Evolutionary conservation across 2,888 invertebrate species (phyloP).

Genomic region (Drosophila diplacantha): DNA sequence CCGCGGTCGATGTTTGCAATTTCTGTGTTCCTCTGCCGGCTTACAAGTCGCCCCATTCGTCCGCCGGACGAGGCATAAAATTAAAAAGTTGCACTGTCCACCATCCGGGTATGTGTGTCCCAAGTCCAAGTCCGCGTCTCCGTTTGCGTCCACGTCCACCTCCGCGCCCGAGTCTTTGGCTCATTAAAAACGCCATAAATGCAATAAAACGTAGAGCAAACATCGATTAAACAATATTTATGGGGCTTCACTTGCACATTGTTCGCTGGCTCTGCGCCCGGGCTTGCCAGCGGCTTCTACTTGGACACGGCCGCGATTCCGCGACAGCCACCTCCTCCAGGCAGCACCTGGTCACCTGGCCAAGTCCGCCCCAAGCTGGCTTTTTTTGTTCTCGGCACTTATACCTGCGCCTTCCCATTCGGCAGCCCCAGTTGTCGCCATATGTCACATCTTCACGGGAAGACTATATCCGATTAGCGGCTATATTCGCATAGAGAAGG

Average conservation of each 20-base stretch:
- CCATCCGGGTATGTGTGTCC: slow-evolving; percentile 20
- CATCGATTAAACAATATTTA: slow-evolving; percentile 78
- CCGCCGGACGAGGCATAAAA: slow-evolving; percentile 62
- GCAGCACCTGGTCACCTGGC: slow-evolving; percentile 7
- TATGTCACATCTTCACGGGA: slow-evolving; percentile 11
- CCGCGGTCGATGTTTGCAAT: slow-evolving; percentile 41
- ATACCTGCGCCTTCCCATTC: slow-evolving; percentile 2
- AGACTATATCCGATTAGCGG: slow-evolving; percentile 4
- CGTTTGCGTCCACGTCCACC: slow-evolving; percentile 8
- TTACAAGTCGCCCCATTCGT: slow-evolving; percentile 40
- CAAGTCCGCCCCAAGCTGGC: slow-evolving; percentile 39
- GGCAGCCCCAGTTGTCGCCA: slow-evolving; percentile 19
- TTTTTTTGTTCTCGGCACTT: slow-evolving; percentile 18
- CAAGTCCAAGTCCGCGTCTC: slow-evolving; percentile 7
- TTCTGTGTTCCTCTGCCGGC: slow-evolving; percentile 23
- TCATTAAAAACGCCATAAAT: slow-evolving; percentile 78
- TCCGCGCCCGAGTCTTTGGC: slow-evolving; percentile 50
- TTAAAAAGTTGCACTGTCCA: slow-evolving; percentile 73
- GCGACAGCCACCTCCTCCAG: slow-evolving; percentile 17
- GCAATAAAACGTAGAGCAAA: slow-evolving; percentile 78
- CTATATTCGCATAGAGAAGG: slow-evolving; percentile 1
- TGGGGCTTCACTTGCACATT: slow-evolving; percentile 76
- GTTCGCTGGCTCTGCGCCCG: slow-evolving; percentile 67
- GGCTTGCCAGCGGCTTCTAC: slow-evolving; percentile 29
- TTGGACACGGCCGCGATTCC: slow-evolving; percentile 52